These are phyloP conservation scores for Ypsolopha scabrella DNA, from an alignment of 2,888 invertebrate genomes.

Conservation along the genomic window DNA sequence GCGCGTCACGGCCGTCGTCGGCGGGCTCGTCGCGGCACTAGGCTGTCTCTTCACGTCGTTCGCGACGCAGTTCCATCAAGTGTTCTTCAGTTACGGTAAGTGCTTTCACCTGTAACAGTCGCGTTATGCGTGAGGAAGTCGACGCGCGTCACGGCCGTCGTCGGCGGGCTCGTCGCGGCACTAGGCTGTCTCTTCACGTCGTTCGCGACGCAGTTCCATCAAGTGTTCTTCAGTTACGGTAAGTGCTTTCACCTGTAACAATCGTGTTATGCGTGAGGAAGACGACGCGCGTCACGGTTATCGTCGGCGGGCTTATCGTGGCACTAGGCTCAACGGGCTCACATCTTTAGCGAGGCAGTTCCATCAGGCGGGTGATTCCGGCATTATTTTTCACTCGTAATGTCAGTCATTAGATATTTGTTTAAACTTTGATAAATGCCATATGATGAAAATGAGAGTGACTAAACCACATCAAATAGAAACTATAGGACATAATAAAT, in stretches of 20 bases:
- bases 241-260: conserved; percentile 42
- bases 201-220: conserved; percentile 90
- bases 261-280: conserved; percentile 88
- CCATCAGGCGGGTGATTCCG: conserved; percentile 88
- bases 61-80: conserved; percentile 89
- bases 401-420: too few species aligned
- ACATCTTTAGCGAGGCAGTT: conserved; percentile 91
- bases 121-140: conserved; percentile 88
- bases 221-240: conserved; percentile 88
- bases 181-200: conserved; percentile 91
- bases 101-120: conserved; percentile 62
- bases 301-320: conserved; percentile 87
- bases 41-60: conserved; percentile 92
- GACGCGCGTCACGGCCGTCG: conserved; percentile 88
- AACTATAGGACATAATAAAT: too few species aligned
- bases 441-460: too few species aligned
- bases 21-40: conserved; percentile 86
- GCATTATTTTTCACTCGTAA: too few species aligned
- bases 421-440: too few species aligned
- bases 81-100: conserved; percentile 84
- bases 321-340: conserved; percentile 89
- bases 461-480: too few species aligned
- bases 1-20: conserved; percentile 88
- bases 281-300: conserved; percentile 88
- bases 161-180: conserved; percentile 87